A percentile compares a stretch with the other conserved stretches of the same genome.
Conservation (phyloP, 2,797 vertebrate genomes). For the Brotula barbata region DNA sequence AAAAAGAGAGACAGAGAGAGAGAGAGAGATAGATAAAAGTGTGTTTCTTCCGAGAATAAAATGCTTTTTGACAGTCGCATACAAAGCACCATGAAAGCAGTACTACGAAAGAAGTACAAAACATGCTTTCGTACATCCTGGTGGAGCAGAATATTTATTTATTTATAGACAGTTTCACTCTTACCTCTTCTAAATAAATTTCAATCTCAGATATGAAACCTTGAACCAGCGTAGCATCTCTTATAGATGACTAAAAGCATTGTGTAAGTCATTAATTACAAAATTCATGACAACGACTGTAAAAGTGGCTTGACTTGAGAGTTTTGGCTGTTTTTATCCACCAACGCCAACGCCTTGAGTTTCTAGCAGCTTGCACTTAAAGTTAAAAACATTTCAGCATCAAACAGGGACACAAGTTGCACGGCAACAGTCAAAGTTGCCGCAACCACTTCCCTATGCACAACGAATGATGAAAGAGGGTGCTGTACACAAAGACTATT, state of each 20-base stretch:
- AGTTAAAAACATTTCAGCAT: conserved; percentile 9
- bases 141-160: not conserved
- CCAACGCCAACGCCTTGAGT: not conserved
- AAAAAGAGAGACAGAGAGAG: no score
- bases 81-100: no score
- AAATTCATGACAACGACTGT: not conserved
- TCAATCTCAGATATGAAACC: not conserved
- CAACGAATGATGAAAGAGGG: conserved; percentile 2
- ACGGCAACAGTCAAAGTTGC: conserved; percentile 9
- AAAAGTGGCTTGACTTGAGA: no score
- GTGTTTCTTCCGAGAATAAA: no score
- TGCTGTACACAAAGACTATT: not conserved
- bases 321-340: not conserved
- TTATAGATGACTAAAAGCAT: conserved; percentile 5
- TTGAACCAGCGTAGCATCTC: not conserved
- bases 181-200: not conserved
- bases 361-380: not conserved
- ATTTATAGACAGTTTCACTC: not conserved
- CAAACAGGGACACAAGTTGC: not conserved
- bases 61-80: no score
- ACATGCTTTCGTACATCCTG: not conserved
- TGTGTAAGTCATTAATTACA: conserved; percentile 3
- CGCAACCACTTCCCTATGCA: conserved; percentile 47
- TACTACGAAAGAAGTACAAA: no score
- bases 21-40: no score